Conservation (phyloP, 2,113 vertebrate species). For the Laticauda colubrina region DNA sequence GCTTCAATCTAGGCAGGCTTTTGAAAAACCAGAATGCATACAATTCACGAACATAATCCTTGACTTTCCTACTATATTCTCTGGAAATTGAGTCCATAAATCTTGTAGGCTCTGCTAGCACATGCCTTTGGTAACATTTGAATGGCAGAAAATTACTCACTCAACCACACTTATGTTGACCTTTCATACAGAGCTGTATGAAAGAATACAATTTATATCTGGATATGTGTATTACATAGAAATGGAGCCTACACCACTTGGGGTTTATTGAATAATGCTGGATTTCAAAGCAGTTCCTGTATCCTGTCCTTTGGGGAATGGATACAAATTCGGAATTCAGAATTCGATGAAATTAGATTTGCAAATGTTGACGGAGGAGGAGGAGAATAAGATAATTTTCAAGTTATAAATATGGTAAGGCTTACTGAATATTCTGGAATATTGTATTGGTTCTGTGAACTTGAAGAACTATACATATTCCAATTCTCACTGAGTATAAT, state of each 20-base stretch:
- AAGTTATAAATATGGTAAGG: neutral
- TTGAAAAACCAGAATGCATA: slow-evolving; percentile 53
- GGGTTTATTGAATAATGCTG: neutral
- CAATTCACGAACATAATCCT: slow-evolving; percentile 49
- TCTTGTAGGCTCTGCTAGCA: slow-evolving; percentile 59
- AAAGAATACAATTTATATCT: slow-evolving; percentile 10
- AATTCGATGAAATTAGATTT: neutral
- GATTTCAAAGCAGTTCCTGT: rapidly evolving
- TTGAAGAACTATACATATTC: neutral
- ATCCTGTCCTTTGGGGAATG: neutral
- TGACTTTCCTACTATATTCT: slow-evolving; percentile 52
- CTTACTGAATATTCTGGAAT: neutral
- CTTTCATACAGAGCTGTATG: slow-evolving; percentile 56
- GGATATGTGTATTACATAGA: neutral
- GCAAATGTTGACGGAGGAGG: neutral
- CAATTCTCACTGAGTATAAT: neutral
- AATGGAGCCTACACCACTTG: neutral
- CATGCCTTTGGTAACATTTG: slow-evolving; percentile 65
- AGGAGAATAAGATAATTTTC: neutral
- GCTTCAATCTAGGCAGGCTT: slow-evolving; percentile 66
- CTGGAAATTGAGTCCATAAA: slow-evolving; percentile 63
- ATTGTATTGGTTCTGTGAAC: neutral
- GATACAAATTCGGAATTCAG: neutral
- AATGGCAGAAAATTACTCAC: slow-evolving; percentile 62
- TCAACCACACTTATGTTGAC: slow-evolving; percentile 55